A percentile compares a stretch with the other conserved stretches of the same genome.
Evolutionary conservation across 2,113 vertebrate species (phyloP).

Genomic region (Cygnus buccinator): DNA sequence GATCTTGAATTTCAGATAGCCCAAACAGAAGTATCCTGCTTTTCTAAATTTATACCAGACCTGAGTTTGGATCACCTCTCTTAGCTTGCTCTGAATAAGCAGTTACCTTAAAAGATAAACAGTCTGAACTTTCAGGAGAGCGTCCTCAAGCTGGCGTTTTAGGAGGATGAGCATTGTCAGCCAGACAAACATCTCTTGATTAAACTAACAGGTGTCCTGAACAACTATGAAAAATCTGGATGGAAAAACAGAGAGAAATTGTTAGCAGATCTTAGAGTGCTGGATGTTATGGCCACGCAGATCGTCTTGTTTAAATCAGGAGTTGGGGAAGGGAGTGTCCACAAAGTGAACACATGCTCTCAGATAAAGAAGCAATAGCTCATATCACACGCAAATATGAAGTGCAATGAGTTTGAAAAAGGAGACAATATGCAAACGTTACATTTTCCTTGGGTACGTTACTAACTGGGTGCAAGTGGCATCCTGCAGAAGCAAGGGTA

Average conservation of each 20-base stretch:
- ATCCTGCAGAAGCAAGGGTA: neutral
- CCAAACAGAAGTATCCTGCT: neutral
- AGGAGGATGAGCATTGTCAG: neutral
- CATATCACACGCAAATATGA: neutral
- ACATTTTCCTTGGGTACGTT: neutral
- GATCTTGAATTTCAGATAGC: slow-evolving; percentile 42
- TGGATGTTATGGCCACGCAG: neutral
- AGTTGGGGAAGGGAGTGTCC: neutral
- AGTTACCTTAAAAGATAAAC: slow-evolving; percentile 28
- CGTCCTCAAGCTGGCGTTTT: neutral
- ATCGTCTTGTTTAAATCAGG: neutral
- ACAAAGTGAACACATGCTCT: neutral
- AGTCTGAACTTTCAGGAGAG: neutral
- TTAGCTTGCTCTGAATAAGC: neutral
- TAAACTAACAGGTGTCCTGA: slow-evolving; percentile 23
- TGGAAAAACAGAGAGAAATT: slow-evolving; percentile 1
- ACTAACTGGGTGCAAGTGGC: neutral
- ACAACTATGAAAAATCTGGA: neutral
- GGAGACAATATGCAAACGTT: neutral
- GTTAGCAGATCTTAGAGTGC: neutral
- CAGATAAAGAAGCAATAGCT: neutral
- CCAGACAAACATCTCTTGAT: slow-evolving; percentile 37
- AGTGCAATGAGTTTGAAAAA: neutral
- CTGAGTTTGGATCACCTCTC: slow-evolving; percentile 10
- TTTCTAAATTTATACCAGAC: slow-evolving; percentile 17